A percentile compares a stretch with the other conserved stretches of the same genome.
Conservation (phyloP, 2,113 vertebrate genomes). For the Glaucomys volans region DNA sequence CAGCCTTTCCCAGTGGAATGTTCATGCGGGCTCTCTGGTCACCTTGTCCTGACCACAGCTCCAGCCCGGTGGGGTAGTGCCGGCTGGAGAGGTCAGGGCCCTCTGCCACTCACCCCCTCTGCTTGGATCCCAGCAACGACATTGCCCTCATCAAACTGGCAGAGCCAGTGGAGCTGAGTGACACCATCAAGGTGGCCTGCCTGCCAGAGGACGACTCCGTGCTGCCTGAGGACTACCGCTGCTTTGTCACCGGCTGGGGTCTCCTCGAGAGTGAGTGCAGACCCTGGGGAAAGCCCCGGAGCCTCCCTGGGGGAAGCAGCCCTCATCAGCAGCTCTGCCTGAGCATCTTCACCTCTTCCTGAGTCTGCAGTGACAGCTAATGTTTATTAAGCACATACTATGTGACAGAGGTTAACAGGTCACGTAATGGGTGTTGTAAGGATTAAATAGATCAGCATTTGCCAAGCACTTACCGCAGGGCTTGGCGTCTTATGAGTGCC, state of each 20-base stretch:
- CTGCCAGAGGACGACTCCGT: conserved; percentile 84
- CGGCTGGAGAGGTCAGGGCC: neutral
- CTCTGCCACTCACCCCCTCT: neutral
- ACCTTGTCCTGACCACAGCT: neutral
- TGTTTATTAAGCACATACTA: neutral
- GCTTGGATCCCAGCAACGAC: conserved; percentile 89
- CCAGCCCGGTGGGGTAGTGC: neutral
- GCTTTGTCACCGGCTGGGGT: conserved; percentile 96
- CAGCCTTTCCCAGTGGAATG: accelerated
- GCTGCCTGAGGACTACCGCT: conserved; percentile 85
- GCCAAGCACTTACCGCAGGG: neutral
- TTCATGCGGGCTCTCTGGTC: neutral
- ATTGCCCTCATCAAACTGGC: conserved; percentile 94
- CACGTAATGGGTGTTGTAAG: accelerated
- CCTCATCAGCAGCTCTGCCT: neutral
- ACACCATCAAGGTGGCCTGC: conserved; percentile 89
- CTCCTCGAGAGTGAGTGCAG: conserved; percentile 90
- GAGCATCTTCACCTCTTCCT: neutral
- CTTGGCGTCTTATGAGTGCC: neutral
- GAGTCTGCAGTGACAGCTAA: neutral
- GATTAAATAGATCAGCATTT: neutral
- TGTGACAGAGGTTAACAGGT: neutral
- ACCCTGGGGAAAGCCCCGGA: accelerated
- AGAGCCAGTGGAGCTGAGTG: conserved; percentile 78
- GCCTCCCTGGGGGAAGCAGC: neutral